Percentiles rank a stretch among this genome's conserved stretches.
Conservation (phyloP, 2,797 vertebrate species). For the Kryptopterus vitreolus region DNA sequence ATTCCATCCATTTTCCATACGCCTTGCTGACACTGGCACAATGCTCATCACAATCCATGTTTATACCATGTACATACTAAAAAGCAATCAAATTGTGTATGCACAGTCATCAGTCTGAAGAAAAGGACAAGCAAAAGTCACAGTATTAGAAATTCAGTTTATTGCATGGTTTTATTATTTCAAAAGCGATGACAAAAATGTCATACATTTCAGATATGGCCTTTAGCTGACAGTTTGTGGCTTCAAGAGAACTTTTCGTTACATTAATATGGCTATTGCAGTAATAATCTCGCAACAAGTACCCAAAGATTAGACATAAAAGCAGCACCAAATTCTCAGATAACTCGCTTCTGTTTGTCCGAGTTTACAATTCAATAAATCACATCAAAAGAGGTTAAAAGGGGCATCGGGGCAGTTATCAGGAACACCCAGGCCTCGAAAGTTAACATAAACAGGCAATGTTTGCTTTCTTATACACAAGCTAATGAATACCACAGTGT, state of each 20-base stretch:
- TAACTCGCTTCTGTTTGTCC: constrained; percentile 3
- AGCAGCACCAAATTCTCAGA: constrained; percentile 38
- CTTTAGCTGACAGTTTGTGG: constrained; percentile 32
- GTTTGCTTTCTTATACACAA: constrained; percentile 27
- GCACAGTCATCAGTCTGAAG: background rate
- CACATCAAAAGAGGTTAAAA: constrained; percentile 18
- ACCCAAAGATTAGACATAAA: constrained; percentile 39
- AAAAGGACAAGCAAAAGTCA: background rate
- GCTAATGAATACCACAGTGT: constrained; percentile 10
- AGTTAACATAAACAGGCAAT: constrained; percentile 20
- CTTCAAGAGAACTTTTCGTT: background rate
- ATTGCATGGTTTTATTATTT: constrained; percentile 44
- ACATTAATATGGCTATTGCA: constrained; percentile 40
- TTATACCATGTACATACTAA: too few species aligned
- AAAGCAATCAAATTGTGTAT: background rate
- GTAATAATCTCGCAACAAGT: constrained; percentile 42
- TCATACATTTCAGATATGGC: constrained; percentile 23
- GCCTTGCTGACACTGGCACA: too few species aligned
- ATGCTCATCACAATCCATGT: too few species aligned
- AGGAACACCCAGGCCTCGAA: constrained; percentile 20
- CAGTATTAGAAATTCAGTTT: constrained; percentile 25
- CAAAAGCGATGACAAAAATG: constrained; percentile 53
- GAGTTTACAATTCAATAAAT: constrained; percentile 13
- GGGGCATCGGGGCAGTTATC: constrained; percentile 1
- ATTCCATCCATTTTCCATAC: too few species aligned